Evolutionary conservation across 2,797 vertebrate species (phyloP), one percentile per base, ranked within the genome.

Genomic region (Phoxinus dragarum): DNA sequence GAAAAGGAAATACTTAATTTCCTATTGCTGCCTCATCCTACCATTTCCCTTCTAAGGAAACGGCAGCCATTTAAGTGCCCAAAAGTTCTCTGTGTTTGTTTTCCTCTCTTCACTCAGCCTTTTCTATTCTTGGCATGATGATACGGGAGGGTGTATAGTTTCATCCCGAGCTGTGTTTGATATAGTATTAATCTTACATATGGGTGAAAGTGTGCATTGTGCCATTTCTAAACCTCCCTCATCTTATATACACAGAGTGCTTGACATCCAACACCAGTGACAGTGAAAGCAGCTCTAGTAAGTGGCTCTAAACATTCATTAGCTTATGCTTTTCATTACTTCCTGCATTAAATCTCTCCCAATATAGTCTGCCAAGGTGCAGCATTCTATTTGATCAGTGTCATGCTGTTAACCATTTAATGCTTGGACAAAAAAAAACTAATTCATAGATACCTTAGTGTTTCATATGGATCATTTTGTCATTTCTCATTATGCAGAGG

Each of bases 201-300:
- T 85, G 47, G 27, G 40, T 3, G 9, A 84, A 84, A 69, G 67
- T 78, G 54, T 47, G 27, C 52, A 49, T 68, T 72, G 49, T 83
- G n/a, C 1, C 80, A 38, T 84, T 82, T 90, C 56, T 89, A 86
- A 77, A 92, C 82, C 81, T 88, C 90, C 89, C 64, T 66, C 17
- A 36, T 86, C 16, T 85, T 74, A 36, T 84, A 84, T 81, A 40
- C 76, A 68, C 94, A 99, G 98, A 99, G 96, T 98, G 97, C 72
- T 96, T 99, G 96, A 99, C 98, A 82, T 99, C 98, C 92, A 99
- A 99, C 96, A 99, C 98, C 91, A 99, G 98, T 93, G 98, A 99
- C 97, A 99, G 98, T 91, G 98, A 99, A 95, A 99, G 98, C 96
- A 99, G 98, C 95, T 99, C 98, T 92, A 99, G 98, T 99, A 97